phyloP scores from a whole-genome alignment of 2,888 invertebrate species.

The Ophraella communa region DNA sequence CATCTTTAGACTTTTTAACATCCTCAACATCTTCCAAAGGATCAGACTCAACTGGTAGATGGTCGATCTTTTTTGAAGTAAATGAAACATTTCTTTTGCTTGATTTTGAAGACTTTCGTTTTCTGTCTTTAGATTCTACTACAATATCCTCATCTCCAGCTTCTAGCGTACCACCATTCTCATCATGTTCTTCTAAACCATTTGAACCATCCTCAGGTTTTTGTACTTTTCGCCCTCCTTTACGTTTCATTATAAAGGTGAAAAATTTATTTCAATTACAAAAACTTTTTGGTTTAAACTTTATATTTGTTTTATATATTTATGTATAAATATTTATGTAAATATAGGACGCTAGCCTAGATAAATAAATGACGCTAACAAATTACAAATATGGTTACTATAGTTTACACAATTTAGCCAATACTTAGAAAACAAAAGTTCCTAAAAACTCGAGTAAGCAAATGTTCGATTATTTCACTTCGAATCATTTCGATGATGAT shows the following conservation, averaged over 20 bases:
- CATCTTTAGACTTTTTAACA: slow-evolving; percentile 24
- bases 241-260: slow-evolving; percentile 29
- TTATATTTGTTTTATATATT: too few species aligned
- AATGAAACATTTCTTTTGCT: slow-evolving; percentile 37
- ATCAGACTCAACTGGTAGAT: slow-evolving; percentile 17
- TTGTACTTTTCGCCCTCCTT: slow-evolving; percentile 28
- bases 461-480: too few species aligned
- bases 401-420: too few species aligned
- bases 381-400: too few species aligned
- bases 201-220: slow-evolving; percentile 33
- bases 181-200: slow-evolving; percentile 34
- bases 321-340: too few species aligned
- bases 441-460: too few species aligned
- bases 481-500: too few species aligned
- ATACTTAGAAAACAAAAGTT: too few species aligned
- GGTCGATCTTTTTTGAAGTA: slow-evolving; percentile 23
- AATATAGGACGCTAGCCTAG: too few species aligned
- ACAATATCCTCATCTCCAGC: slow-evolving; percentile 39
- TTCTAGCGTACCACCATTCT: slow-evolving; percentile 39
- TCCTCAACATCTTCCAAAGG: slow-evolving; percentile 18
- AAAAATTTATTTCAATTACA: neutral
- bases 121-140: slow-evolving; percentile 46
- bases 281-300: too few species aligned
- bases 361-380: too few species aligned
- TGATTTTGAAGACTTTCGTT: slow-evolving; percentile 40